phyloP scores from a whole-genome alignment of 2,888 invertebrate species.

The Anoplius nigerrimus region DNA sequence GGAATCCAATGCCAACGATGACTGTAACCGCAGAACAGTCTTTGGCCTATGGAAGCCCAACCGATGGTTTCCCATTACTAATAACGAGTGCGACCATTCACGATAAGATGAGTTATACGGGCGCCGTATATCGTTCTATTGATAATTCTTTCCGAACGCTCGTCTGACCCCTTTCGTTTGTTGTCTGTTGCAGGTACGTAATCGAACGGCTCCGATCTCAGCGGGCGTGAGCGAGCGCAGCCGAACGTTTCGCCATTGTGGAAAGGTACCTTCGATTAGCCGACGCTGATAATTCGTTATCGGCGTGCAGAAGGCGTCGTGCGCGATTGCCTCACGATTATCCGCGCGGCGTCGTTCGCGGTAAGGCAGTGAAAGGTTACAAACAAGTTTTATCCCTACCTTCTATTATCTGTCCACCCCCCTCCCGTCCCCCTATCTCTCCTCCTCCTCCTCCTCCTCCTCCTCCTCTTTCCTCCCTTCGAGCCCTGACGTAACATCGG shows the following conservation, averaged over 20 bases:
- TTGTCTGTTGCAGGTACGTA: constrained; percentile 35
- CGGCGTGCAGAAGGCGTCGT: constrained; percentile 47
- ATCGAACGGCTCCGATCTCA: neutral
- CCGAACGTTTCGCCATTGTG: constrained; percentile 33
- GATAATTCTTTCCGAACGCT: neutral
- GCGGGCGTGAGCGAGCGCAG: constrained; percentile 31
- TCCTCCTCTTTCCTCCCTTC: constrained; percentile 2
- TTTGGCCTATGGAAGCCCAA: too few species aligned
- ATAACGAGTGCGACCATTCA: too few species aligned
- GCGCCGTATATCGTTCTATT: neutral
- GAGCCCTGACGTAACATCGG: constrained; percentile 46
- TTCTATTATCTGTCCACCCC: neutral
- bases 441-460: neutral
- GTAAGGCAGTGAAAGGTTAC: constrained; percentile 60
- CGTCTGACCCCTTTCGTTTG: constrained; percentile 2
- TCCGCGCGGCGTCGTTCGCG: constrained; percentile 29
- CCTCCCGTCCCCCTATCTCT: too few species aligned
- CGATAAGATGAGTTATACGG: neutral
- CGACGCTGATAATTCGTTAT: constrained; percentile 44
- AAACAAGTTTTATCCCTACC: constrained; percentile 45
- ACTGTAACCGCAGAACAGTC: too few species aligned
- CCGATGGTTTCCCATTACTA: too few species aligned
- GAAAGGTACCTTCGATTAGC: constrained; percentile 34
- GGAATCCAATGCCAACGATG: too few species aligned
- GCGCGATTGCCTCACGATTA: constrained; percentile 50